Evolutionary conservation across 2,888 invertebrate species (phyloP), one percentile per base, ranked within the genome.

Genomic region (Galerucella pusilla): DNA sequence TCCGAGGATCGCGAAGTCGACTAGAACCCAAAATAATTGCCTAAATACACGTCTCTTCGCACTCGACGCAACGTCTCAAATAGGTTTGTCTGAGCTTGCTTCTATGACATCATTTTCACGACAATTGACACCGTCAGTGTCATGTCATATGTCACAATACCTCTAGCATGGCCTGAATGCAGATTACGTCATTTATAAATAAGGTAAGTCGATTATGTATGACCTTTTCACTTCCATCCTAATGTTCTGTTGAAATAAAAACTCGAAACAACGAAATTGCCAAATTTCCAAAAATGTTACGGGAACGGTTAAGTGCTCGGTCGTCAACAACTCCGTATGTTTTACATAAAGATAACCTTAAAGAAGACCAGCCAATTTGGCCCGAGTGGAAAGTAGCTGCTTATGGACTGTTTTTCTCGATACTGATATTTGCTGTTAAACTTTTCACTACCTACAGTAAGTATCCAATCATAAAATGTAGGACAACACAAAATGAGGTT

Each of bases 351-450:
- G 77, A 76, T 75, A 80, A 78, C 77, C 71, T 75, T 68, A 71
- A 74, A 54, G 74, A 78, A 72, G 79, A 83, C 52, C 64, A 57
- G 49, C 74, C 80, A 2, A 76, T 82, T 71, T 71, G 84, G 66
- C 85, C 81, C 79, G 87, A 87, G 81, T 81, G 84, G 82, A 84
- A 80, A 80, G 81, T 86, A 63, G 86, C 85, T n/a, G 63, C 84
- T 65, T 82, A 80, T 74, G 87, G 86, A 59, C 77, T 86, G 63
- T 75, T 85, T 71, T 70, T 86, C 52, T 86, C 87, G 12, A 76
- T 86, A 14, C 57, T 83, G 64, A 80, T 87, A 63, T 80, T 87
- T 60, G 70, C 79, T 61, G 78, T 77, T 49, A 87, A 87, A 81
- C 52, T 86, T 64, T 83, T 82, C 60, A 79, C 75, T 52, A 79